These are phyloP conservation scores for Tenebrosternarchus preto DNA, from an alignment of 2,113 vertebrate species.

Conservation along the genomic window DNA sequence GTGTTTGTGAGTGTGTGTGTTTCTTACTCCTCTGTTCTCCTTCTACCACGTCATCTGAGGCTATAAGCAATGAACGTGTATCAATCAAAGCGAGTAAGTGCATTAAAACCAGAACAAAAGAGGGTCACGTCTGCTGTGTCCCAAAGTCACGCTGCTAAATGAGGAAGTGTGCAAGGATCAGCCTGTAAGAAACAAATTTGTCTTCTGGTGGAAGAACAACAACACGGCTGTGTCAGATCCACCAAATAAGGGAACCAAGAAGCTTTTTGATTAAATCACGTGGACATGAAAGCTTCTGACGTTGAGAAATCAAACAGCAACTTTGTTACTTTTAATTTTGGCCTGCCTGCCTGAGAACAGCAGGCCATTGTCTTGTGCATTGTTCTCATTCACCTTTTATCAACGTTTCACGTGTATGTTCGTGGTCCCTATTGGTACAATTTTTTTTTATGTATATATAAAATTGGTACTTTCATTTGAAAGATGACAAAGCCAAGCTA, in stretches of 20 bases:
- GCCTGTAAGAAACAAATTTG: background rate
- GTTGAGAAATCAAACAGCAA: constrained; percentile 38
- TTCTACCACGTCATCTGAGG: background rate
- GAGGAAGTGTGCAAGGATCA: background rate
- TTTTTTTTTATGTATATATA: no score
- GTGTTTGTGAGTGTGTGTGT: constrained; percentile 14
- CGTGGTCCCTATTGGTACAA: no score
- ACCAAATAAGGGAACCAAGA: constrained; percentile 14
- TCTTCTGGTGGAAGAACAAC: background rate
- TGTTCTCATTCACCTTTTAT: constrained; percentile 28
- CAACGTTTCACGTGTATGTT: background rate
- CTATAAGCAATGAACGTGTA: background rate
- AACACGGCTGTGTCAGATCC: background rate
- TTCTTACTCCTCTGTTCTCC: background rate
- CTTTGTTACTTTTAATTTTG: constrained; percentile 32
- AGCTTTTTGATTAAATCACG: background rate
- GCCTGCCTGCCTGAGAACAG: constrained; percentile 16
- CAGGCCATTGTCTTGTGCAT: constrained; percentile 30
- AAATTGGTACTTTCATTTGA: no score
- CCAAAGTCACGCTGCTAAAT: background rate
- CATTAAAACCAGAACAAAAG: background rate
- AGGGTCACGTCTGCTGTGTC: background rate
- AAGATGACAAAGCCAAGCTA: no score
- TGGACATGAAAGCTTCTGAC: background rate
- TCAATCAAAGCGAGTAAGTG: constrained; percentile 6